Percentiles rank a stretch among this genome's conserved stretches.
Conservation (phyloP, 2,797 vertebrate species). For the Eulemur mongoz region DNA sequence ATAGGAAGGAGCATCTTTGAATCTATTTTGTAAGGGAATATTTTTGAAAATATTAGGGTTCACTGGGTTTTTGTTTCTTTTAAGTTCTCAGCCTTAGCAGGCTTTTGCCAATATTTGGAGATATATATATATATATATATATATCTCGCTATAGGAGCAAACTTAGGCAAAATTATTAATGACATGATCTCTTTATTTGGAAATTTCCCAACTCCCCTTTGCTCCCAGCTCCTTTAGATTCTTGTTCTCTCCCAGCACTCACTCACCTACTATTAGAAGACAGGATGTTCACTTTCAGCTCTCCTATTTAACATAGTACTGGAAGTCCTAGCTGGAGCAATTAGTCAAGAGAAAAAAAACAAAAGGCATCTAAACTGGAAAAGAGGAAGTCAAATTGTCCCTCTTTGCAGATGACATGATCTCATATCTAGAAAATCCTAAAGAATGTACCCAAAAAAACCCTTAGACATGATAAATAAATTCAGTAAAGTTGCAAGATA, state of each 20-base stretch:
- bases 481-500: too few relatives aligned
- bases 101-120: neutral
- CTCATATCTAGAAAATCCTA: too few relatives aligned
- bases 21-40: neutral
- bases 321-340: too few relatives aligned
- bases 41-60: neutral
- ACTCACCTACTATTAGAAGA: neutral
- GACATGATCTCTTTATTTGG: neutral
- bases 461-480: too few relatives aligned
- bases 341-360: too few relatives aligned
- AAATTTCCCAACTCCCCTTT: neutral
- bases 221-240: neutral
- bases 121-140: neutral
- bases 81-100: neutral
- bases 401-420: too few relatives aligned
- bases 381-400: too few relatives aligned
- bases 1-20: neutral
- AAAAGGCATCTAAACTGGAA: too few relatives aligned
- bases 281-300: too few relatives aligned
- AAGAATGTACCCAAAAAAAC: too few relatives aligned
- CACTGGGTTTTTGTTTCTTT: neutral
- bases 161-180: neutral
- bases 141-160: neutral
- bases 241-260: too few relatives aligned
- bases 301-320: too few relatives aligned